Conservation (phyloP, 2,113 vertebrate species). For the Ellobius talpinus region DNA sequence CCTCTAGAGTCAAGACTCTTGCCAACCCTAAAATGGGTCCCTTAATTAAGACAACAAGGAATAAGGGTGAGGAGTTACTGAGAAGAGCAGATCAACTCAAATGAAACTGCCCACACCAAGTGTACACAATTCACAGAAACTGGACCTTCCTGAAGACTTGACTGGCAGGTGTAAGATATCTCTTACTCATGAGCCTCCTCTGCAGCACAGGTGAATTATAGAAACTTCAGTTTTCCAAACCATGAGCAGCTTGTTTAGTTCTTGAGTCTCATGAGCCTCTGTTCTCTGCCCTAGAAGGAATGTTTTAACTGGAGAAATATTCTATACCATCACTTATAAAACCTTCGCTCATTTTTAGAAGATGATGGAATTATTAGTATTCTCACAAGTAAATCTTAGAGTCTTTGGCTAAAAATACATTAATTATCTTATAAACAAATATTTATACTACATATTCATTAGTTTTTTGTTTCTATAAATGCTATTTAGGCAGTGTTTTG, state of each 20-base stretch:
- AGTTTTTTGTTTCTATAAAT: constrained; percentile 9
- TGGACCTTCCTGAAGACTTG: not conserved
- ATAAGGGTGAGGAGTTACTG: not conserved
- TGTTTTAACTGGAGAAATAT: not conserved
- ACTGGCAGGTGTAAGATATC: not conserved
- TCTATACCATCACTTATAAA: not conserved
- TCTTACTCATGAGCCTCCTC: not conserved
- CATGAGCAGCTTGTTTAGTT: not conserved
- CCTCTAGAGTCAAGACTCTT: too few relatives aligned
- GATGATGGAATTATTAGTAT: not conserved
- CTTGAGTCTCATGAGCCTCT: not conserved
- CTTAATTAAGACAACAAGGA: too few relatives aligned
- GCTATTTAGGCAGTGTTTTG: not conserved
- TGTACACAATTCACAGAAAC: too few relatives aligned
- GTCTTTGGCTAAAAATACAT: not conserved
- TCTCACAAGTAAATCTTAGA: not conserved
- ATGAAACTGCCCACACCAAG: not conserved
- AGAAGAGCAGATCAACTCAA: not conserved
- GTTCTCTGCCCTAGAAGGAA: not conserved
- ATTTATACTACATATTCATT: not conserved
- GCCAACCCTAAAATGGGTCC: too few relatives aligned
- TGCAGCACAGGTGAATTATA: too few relatives aligned
- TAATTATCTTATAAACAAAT: not conserved
- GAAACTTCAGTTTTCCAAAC: not conserved
- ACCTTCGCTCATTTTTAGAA: not conserved